Percentiles rank a stretch among this genome's conserved stretches.
These are phyloP conservation scores for Cyprinodon tularosa DNA, from an alignment of 2,113 vertebrate species.

Conservation along the genomic window DNA sequence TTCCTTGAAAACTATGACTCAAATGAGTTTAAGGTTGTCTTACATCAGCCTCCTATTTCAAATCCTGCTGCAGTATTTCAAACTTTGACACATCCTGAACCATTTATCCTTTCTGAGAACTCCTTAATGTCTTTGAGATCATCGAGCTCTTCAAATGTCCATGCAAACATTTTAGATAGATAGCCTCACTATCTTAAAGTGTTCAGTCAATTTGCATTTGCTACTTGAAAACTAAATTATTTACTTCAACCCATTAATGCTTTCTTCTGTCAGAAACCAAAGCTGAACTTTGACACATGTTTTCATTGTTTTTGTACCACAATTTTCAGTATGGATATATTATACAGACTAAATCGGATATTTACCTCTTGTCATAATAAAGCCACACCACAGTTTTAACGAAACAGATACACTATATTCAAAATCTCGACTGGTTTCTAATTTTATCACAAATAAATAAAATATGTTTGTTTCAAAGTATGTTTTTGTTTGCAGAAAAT, in stretches of 20 bases:
- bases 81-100: neutral
- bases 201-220: neutral
- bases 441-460: too few relatives aligned
- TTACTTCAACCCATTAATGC: neutral
- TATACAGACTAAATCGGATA: neutral
- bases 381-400: too few relatives aligned
- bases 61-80: neutral
- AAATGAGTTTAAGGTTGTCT: neutral
- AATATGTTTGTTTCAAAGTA: too few relatives aligned
- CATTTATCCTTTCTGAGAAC: constrained; percentile 5
- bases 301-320: neutral
- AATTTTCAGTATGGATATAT: neutral
- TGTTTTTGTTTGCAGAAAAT: too few relatives aligned
- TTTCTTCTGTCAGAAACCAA: neutral
- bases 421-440: too few relatives aligned
- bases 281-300: neutral
- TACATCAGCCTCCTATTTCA: too few relatives aligned
- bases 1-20: neutral
- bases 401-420: too few relatives aligned
- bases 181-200: neutral
- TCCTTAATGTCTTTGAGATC: neutral
- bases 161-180: neutral
- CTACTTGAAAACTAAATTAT: neutral
- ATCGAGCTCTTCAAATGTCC: neutral
- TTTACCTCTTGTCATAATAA: too few relatives aligned